phyloP scores from a whole-genome alignment of 2,797 vertebrate species.

The Enoplosus armatus region DNA sequence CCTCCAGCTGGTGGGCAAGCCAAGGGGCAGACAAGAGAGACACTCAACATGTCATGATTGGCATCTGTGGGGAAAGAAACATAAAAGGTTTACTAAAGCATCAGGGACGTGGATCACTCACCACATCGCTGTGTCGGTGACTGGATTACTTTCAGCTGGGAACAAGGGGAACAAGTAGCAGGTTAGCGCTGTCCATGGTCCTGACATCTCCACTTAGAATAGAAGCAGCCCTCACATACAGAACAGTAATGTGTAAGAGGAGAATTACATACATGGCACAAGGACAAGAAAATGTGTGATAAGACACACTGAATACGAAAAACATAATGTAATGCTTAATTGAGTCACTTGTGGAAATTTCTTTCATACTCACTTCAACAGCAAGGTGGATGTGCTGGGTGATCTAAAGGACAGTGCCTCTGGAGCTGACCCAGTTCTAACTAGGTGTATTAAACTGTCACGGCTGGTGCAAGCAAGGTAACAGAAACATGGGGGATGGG shows the following conservation, averaged over 20 bases:
- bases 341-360: constrained; percentile 10
- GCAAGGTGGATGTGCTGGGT: background rate
- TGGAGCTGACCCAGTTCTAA: constrained; percentile 17
- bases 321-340: constrained; percentile 6
- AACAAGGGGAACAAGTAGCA: background rate
- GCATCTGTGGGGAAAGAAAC: background rate
- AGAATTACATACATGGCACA: background rate
- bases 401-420: constrained; percentile 5
- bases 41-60: constrained; percentile 1
- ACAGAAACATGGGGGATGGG: too few relatives aligned
- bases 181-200: constrained; percentile 1
- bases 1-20: constrained; percentile 2
- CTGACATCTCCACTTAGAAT: background rate
- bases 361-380: background rate
- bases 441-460: background rate
- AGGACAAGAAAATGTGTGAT: background rate
- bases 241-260: background rate
- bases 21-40: constrained; percentile 15
- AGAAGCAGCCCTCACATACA: background rate
- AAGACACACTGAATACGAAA: background rate
- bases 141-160: constrained; percentile 7
- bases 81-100: constrained; percentile 3
- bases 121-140: background rate
- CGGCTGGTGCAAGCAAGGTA: too few relatives aligned
- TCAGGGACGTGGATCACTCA: background rate